These are phyloP conservation scores for Drosophila borborema DNA, from an alignment of 2,888 invertebrate genomes.

Conservation along the genomic window DNA sequence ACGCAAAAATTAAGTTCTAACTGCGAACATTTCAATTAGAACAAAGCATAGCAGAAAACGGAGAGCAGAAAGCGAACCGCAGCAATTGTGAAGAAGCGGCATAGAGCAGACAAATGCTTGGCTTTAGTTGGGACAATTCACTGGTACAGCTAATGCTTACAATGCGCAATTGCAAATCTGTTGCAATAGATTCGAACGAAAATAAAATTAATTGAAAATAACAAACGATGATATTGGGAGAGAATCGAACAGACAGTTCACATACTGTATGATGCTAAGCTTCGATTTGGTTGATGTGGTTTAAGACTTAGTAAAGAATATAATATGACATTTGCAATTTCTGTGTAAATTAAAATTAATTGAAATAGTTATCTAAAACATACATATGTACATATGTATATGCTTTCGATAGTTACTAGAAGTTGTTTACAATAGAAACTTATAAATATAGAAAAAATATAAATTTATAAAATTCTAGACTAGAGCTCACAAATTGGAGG, in stretches of 20 bases:
- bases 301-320: not conserved
- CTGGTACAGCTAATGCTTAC: constrained; percentile 47
- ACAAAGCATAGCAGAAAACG: constrained; percentile 17
- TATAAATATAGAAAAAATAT: too few species aligned
- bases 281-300: not conserved
- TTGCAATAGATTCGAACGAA: not conserved
- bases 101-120: constrained; percentile 37
- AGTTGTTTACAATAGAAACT: too few species aligned
- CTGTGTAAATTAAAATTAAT: too few species aligned
- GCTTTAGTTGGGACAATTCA: constrained; percentile 36
- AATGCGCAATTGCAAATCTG: constrained; percentile 29
- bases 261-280: not conserved
- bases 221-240: not conserved
- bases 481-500: not conserved
- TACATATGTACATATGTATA: too few species aligned
- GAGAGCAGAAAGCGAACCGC: constrained; percentile 2
- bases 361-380: too few species aligned
- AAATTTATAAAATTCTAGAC: too few species aligned
- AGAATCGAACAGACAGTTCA: not conserved
- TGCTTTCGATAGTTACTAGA: too few species aligned
- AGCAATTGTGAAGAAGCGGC: constrained; percentile 20
- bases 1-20: constrained; percentile 63
- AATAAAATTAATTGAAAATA: constrained; percentile 14
- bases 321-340: too few species aligned
- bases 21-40: constrained; percentile 68